Percentiles rank a stretch among this genome's conserved stretches.
Evolutionary conservation across 2,888 invertebrate species (phyloP).

Genomic region (Megamerina dolium): DNA sequence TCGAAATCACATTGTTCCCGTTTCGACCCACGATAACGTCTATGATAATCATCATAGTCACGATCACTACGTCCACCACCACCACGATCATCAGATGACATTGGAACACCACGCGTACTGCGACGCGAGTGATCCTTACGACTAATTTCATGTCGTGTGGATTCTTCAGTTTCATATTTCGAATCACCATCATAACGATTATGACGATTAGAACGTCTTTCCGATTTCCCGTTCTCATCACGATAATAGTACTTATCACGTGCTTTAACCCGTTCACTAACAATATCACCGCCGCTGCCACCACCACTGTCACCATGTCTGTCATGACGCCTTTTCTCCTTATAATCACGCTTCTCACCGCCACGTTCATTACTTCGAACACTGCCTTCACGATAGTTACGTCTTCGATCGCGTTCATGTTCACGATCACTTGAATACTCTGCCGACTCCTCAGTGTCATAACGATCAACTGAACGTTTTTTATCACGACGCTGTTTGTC

Average conservation of each 20-base stretch:
- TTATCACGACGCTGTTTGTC: slow-evolving; percentile 24
- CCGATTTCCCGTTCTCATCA: slow-evolving; percentile 18
- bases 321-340: slow-evolving; percentile 27
- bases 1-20: slow-evolving; percentile 23
- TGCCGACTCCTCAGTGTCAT: slow-evolving; percentile 51
- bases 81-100: slow-evolving; percentile 25
- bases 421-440: slow-evolving; percentile 57
- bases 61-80: slow-evolving; percentile 32
- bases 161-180: slow-evolving; percentile 62
- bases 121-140: slow-evolving; percentile 27
- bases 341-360: slow-evolving; percentile 33
- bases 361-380: slow-evolving; percentile 36
- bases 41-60: slow-evolving; percentile 29
- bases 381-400: slow-evolving; percentile 53
- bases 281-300: no score
- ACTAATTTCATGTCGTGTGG: slow-evolving; percentile 31
- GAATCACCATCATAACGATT: slow-evolving; percentile 59
- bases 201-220: slow-evolving; percentile 29
- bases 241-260: slow-evolving; percentile 23
- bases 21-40: slow-evolving; percentile 24
- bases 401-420: slow-evolving; percentile 45
- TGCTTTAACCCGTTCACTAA: slow-evolving; percentile 35
- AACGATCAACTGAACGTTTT: slow-evolving; percentile 34
- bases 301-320: slow-evolving; percentile 33
- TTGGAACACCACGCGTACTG: slow-evolving; percentile 24